phyloP scores from a whole-genome alignment of 2,888 invertebrate species.

The Macrophya annulata region DNA sequence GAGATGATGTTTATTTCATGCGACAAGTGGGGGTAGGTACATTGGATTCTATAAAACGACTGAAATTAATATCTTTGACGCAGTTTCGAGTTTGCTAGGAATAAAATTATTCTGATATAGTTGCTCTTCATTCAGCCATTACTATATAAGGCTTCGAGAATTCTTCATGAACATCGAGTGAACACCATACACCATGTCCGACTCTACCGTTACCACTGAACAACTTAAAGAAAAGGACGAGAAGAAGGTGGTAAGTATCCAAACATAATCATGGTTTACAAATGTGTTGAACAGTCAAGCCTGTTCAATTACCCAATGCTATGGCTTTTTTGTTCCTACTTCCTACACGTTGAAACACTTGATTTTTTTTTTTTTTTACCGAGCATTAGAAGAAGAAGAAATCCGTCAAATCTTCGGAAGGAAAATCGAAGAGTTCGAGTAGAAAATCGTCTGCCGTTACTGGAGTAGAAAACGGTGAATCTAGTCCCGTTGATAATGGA shows the following conservation, averaged over 20 bases:
- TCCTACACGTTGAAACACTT: background rate
- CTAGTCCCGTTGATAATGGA: background rate
- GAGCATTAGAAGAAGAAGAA: conserved; percentile 59
- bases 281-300: no score
- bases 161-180: background rate
- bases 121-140: background rate
- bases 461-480: conserved; percentile 22
- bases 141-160: background rate
- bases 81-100: conserved; percentile 11
- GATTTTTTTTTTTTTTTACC: background rate
- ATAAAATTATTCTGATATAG: background rate
- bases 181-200: conserved; percentile 2
- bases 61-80: conserved; percentile 13
- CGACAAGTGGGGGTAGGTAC: conserved; percentile 47
- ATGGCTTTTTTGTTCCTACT: background rate
- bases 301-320: background rate
- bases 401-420: conserved; percentile 53
- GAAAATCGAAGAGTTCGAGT: conserved; percentile 35
- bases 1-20: conserved; percentile 39
- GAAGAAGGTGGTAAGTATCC: conserved; percentile 21
- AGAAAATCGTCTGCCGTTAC: conserved; percentile 41
- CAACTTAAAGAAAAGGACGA: conserved; percentile 33
- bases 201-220: background rate
- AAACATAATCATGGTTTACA: no score
- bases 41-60: conserved; percentile 46